These are phyloP conservation scores for Drosophila percnosoma DNA, from an alignment of 2,888 invertebrate genomes.

Conservation along the genomic window DNA sequence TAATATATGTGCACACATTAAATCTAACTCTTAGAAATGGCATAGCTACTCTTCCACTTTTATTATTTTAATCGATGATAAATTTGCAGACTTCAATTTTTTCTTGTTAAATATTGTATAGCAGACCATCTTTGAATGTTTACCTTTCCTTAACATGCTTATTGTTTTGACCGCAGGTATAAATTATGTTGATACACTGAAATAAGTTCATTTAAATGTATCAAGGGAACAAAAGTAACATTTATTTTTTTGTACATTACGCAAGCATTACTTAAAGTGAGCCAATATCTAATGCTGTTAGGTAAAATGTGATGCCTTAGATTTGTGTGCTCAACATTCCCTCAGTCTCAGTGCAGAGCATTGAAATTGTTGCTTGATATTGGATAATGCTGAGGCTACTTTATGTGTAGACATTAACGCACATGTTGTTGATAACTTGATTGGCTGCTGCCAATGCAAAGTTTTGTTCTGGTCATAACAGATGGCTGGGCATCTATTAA, in stretches of 20 bases:
- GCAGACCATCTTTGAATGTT: not conserved
- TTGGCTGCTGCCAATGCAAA: slow-evolving; percentile 32
- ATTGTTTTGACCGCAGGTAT: not conserved
- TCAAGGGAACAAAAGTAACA: not conserved
- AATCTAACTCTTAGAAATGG: not conserved
- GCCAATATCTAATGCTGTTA: not conserved
- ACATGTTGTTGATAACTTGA: slow-evolving; percentile 28
- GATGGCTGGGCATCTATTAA: slow-evolving; percentile 41
- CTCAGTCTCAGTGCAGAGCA: slow-evolving; percentile 8
- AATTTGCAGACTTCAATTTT: not conserved
- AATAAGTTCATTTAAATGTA: not conserved
- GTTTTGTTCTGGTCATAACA: slow-evolving; percentile 40
- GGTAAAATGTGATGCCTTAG: not conserved
- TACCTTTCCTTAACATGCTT: not conserved
- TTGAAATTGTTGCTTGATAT: not conserved
- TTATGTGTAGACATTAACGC: slow-evolving; percentile 24
- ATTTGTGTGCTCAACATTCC: not conserved
- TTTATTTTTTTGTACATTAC: not conserved
- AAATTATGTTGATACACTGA: slow-evolving; percentile 6
- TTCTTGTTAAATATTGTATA: not conserved
- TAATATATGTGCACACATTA: not conserved
- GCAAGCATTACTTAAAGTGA: not conserved
- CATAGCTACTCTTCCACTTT: not conserved
- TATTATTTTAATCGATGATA: not conserved
- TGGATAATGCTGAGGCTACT: not conserved